phyloP scores from a whole-genome alignment of 1,140 invertebrate species.

The Drosophila repleta region DNA sequence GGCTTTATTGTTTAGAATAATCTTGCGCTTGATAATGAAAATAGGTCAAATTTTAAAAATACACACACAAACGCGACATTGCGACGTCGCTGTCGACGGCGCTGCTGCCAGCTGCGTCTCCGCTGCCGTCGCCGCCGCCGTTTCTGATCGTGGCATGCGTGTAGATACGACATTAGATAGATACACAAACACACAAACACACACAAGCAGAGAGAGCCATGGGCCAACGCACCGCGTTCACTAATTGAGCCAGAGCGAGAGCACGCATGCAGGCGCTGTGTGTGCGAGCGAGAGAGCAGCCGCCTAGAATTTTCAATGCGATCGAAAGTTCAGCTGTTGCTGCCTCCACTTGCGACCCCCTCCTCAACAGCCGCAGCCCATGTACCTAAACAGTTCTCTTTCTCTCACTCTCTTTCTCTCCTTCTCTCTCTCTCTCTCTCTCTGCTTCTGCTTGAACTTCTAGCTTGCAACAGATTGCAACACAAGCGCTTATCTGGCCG shows the following conservation, averaged over 20 bases:
- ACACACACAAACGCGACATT: conserved; percentile 78
- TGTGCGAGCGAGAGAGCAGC: neutral
- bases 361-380: conserved; percentile 4
- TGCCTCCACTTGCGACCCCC: neutral
- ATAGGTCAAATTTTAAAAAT: conserved; percentile 83
- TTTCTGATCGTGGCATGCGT: conserved; percentile 42
- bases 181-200: conserved; percentile 21
- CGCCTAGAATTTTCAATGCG: conserved; percentile 46
- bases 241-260: conserved; percentile 33
- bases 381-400: neutral
- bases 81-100: conserved; percentile 41
- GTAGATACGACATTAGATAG: conserved; percentile 47
- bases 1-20: conserved; percentile 81
- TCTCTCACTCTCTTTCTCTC: neutral
- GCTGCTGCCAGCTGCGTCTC: conserved; percentile 12
- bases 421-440: neutral
- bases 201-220: conserved; percentile 10
- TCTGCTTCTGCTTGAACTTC: conserved; percentile 5
- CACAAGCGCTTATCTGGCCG: conserved; percentile 35
- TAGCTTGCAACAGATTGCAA: conserved; percentile 41
- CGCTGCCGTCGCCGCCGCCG: conserved; percentile 11
- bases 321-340: conserved; percentile 54
- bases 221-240: conserved; percentile 58
- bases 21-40: conserved; percentile 83
- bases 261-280: conserved; percentile 3